A percentile compares a stretch with the other conserved stretches of the same genome.
Conservation (phyloP, 2,797 vertebrate species). For the Sebastes baramenuke region DNA sequence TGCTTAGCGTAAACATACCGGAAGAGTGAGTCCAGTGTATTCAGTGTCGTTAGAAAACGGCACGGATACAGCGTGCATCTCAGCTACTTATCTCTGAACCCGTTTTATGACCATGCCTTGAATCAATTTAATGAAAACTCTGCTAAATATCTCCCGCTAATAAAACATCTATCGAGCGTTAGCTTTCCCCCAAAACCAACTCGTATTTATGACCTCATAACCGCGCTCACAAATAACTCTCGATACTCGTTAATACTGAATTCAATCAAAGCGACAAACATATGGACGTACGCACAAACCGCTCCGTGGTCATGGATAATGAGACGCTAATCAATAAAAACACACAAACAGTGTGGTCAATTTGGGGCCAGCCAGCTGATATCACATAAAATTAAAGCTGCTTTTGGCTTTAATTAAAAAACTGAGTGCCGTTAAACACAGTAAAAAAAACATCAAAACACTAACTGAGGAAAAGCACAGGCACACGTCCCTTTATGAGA, state of each 20-base stretch:
- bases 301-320: neutral
- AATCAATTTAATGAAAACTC: slow-evolving; percentile 17
- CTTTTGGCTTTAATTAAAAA: neutral
- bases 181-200: slow-evolving; percentile 21
- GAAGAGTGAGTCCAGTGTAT: neutral
- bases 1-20: neutral
- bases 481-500: neutral
- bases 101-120: slow-evolving; percentile 1
- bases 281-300: neutral
- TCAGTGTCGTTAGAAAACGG: neutral
- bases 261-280: slow-evolving; percentile 24
- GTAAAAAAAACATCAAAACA: neutral
- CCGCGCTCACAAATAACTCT: slow-evolving; percentile 28
- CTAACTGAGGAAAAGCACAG: neutral
- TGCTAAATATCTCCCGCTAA: slow-evolving; percentile 18
- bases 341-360: neutral
- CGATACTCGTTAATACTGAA: neutral
- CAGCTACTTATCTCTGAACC: slow-evolving; percentile 2
- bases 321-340: slow-evolving; percentile 17
- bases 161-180: slow-evolving; percentile 19
- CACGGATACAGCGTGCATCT: neutral
- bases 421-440: neutral
- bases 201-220: slow-evolving; percentile 36
- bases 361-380: neutral
- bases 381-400: neutral